Evolutionary conservation across 2,888 invertebrate genomes (phyloP), one percentile per base, ranked within the genome.

Genomic region (Polyommatus icarus): DNA sequence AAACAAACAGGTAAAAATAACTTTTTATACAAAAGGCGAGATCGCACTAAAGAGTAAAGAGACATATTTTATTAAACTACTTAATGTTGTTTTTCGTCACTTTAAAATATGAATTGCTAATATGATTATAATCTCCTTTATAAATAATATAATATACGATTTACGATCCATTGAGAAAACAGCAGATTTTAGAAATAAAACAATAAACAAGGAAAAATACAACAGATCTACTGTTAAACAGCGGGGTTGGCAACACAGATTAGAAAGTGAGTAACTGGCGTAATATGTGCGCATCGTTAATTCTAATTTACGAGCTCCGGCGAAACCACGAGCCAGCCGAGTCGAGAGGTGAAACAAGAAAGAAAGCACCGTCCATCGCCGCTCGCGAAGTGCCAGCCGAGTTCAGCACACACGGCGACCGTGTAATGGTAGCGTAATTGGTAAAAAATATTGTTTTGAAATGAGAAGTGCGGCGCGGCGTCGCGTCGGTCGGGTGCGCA

Each of bases 401-500:
- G 81, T 82, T 81, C 80, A 82, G 79, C 80, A 82, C 83, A 84
- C 87, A 87, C 85, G 85, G 83, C 81, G 80, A 84, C 82, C 84
- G 88, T 85, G 90, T 89, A 91, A 91, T 92, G 91, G 81, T 90
- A 89, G 83, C 82, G 84, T 84, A 84, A 79, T 79, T 81, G 85
- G 86, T 86, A 82, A 88, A 90, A 85, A 87, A 88, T 89, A 84
- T 85, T 87, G 90, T 92, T 92, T 91, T 87, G 88, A 88, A 91
- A 89, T 88, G 91, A 92, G 91, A 92, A 90, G 89, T 89, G 88
- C 87, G 88, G 86, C 88, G 88, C 87, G 86, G 85, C 89, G 89
- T 90, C 90, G 93, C 89, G 89, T 90, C 93, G 93, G 89, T 93
- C 91, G 92, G 93, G 90, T 94, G 93, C 93, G 92, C 93, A 90